Evolutionary conservation across 2,888 invertebrate genomes (phyloP), one percentile per base, ranked within the genome.

Genomic region (Unio delphinus): DNA sequence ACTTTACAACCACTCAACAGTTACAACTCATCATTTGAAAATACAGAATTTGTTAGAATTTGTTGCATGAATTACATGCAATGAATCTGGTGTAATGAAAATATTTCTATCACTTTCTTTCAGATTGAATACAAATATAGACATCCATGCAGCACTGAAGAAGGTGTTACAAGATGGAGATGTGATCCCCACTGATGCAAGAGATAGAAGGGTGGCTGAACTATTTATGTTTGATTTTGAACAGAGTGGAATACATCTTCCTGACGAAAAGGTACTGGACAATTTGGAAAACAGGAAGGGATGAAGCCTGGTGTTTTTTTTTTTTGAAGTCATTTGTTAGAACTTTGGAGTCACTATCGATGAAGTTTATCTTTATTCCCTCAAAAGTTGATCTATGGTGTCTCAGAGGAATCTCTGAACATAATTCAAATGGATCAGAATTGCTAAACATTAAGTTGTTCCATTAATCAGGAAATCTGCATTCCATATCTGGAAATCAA

Each of bases 171-270:
- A 92, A 71, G 90, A 92, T 5, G 95, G 95, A 1, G 97, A 98
- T 69, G 90, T 92, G 59, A 90, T 92, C 59, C 90, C 92, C 56
- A 93, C 92, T 15, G 90, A 91, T 85, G 93, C 93, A 0, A 94
- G 95, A 0, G 99, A 99, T 88, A 91, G 93, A 70, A 95, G 97
- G 87, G 95, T 99, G 0, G 94, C 95, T 0, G 93, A 94, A 82
- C 91, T 99, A 62, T 98, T 99, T 89, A 91, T 98, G 8, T 96
- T 97, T 88, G 99, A 99, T 90, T 99, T 99, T 90, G 98, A 99
- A 88, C 97, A 98, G 89, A 95, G 96, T 88, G 99, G 99, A 4
- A 99, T 99, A 73, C 98, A 99, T 89, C 91, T 99, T 71, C 93
- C 94, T 15, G 95, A 96, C 75, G 90, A 91, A 0, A 93, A 82